Conservation (phyloP, 2,888 invertebrate species). For the Therioaphis trifolii region DNA sequence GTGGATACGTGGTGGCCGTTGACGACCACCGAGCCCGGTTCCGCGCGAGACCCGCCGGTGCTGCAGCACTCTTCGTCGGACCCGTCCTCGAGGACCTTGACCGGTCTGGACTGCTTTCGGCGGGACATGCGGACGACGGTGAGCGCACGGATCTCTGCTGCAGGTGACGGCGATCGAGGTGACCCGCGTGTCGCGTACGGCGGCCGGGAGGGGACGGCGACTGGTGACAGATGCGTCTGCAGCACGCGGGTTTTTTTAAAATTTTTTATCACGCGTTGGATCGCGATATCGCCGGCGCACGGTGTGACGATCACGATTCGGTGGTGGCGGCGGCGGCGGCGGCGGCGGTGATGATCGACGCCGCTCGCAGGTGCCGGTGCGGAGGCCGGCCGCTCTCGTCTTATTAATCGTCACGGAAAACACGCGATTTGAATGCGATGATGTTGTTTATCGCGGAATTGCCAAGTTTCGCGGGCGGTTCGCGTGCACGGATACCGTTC, state of each 20-base stretch:
- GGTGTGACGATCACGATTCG: background rate
- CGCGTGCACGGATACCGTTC: too few species aligned
- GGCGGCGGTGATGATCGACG: background rate
- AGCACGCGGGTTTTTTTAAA: too few species aligned
- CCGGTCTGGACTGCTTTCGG: conserved; percentile 61
- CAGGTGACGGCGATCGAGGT: background rate
- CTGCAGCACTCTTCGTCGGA: conserved; percentile 45
- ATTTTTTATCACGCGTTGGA: too few species aligned
- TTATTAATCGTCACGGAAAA: too few species aligned
- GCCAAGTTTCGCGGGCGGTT: too few species aligned
- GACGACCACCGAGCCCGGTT: conserved; percentile 37
- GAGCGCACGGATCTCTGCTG: background rate
- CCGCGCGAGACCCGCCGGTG: background rate
- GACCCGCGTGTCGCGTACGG: too few species aligned
- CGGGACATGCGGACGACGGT: conserved; percentile 57
- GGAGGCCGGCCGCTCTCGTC: background rate
- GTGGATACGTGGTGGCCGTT: conserved; percentile 56
- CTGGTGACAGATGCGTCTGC: too few species aligned
- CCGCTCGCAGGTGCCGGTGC: background rate
- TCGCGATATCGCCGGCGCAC: too few species aligned
- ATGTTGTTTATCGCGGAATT: too few species aligned
- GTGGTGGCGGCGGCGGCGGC: background rate
- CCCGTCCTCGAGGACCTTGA: conserved; percentile 60
- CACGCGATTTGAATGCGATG: too few species aligned
- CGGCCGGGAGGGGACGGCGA: too few species aligned